phyloP scores from a whole-genome alignment of 2,797 vertebrate species.

The Diplodus puntazzo region DNA sequence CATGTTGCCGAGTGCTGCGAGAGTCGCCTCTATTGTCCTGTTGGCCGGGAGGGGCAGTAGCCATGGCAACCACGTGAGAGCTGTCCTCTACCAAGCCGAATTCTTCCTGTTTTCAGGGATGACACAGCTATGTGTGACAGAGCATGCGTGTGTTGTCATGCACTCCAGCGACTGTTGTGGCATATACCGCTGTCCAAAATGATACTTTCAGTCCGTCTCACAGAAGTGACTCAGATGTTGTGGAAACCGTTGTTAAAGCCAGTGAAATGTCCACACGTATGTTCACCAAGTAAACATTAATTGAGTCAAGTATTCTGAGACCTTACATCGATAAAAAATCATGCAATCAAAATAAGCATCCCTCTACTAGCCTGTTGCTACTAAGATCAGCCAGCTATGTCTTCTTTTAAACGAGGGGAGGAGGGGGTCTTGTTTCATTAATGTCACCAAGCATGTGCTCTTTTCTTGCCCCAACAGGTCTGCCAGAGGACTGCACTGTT shows the following conservation, averaged over 20 bases:
- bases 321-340: neutral
- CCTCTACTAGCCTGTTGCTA: neutral
- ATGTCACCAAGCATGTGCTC: conserved; percentile 10
- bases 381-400: neutral
- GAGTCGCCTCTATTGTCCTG: conserved; percentile 46
- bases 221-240: conserved; percentile 38
- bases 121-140: conserved; percentile 51
- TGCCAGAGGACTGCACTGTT: conserved; percentile 91
- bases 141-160: conserved; percentile 9
- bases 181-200: neutral
- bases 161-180: conserved; percentile 21
- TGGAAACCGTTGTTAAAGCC: conserved; percentile 33
- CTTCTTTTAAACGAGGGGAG: neutral
- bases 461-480: conserved; percentile 82
- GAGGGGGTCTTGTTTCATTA: neutral
- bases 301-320: neutral
- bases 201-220: conserved; percentile 4
- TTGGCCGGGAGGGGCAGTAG: conserved; percentile 39
- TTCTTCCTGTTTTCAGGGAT: conserved; percentile 76
- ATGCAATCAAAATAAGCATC: neutral
- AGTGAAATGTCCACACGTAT: neutral
- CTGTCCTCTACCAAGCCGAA: conserved; percentile 26
- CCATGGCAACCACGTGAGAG: conserved; percentile 48
- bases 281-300: neutral
- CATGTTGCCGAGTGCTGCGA: neutral